Evolutionary conservation across 2,797 vertebrate genomes (phyloP).

Genomic region (Sebastes nivosus): DNA sequence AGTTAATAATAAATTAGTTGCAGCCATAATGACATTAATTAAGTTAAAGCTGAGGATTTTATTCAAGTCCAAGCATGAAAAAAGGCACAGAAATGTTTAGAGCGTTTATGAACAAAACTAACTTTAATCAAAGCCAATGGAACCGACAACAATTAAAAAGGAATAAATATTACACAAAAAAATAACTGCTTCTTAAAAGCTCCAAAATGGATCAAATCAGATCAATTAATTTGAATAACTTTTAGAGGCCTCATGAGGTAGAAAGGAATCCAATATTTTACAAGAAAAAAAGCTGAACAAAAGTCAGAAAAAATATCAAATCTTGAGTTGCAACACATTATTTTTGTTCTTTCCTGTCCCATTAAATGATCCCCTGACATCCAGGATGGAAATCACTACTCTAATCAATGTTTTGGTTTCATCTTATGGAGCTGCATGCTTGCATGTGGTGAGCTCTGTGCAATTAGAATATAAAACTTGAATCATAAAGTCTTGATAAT

Average conservation of each 20-base stretch:
- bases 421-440: neutral
- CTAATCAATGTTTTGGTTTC: neutral
- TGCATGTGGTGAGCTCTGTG: neutral
- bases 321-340: neutral
- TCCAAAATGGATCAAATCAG: no score
- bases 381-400: neutral
- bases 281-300: neutral
- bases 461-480: neutral
- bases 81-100: neutral
- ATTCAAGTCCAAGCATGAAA: no score
- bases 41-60: neutral
- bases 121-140: neutral
- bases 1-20: no score
- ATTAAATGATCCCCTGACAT: neutral
- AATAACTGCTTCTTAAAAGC: neutral
- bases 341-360: neutral
- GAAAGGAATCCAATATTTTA: neutral
- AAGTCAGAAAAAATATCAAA: neutral
- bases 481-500: neutral
- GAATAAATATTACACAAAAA: no score
- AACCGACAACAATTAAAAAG: no score
- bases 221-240: neutral
- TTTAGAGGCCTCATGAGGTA: neutral
- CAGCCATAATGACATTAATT: neutral
- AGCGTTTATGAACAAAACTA: neutral